Evolutionary conservation across 2,888 invertebrate species (phyloP).

Genomic region (Glyphotaelius pellucidus): DNA sequence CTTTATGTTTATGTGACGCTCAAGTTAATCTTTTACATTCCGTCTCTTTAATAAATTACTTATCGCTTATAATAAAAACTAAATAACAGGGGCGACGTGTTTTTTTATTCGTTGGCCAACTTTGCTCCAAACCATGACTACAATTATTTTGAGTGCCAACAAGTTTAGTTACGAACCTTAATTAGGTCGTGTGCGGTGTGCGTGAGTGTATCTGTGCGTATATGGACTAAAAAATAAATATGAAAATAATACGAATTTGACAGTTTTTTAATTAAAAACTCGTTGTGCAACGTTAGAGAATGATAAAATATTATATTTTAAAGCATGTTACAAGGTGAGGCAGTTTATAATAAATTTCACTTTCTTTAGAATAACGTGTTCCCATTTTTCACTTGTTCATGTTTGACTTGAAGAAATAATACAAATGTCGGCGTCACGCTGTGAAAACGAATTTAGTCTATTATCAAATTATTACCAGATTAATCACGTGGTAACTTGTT

Average conservation of each 20-base stretch:
- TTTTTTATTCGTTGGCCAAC: background rate
- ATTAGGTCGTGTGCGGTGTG: background rate
- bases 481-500: conserved; percentile 43
- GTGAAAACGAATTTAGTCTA: conserved; percentile 46
- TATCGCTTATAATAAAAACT: background rate
- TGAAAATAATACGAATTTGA: background rate
- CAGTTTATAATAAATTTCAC: conserved; percentile 42
- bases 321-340: conserved; percentile 32
- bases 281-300: background rate
- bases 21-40: background rate
- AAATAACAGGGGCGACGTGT: background rate
- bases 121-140: background rate
- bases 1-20: background rate
- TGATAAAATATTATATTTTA: conserved; percentile 9
- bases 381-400: conserved; percentile 38
- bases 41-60: background rate
- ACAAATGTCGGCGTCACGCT: conserved; percentile 36
- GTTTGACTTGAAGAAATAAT: conserved; percentile 24
- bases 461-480: conserved; percentile 49
- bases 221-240: background rate
- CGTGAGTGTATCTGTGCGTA: background rate
- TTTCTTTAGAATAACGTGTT: conserved; percentile 21
- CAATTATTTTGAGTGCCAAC: background rate
- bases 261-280: conserved; percentile 9
- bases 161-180: background rate